A percentile compares a stretch with the other conserved stretches of the same genome.
phyloP scores from a whole-genome alignment of 2,888 invertebrate species.

The Dromius quadrimaculatus region DNA sequence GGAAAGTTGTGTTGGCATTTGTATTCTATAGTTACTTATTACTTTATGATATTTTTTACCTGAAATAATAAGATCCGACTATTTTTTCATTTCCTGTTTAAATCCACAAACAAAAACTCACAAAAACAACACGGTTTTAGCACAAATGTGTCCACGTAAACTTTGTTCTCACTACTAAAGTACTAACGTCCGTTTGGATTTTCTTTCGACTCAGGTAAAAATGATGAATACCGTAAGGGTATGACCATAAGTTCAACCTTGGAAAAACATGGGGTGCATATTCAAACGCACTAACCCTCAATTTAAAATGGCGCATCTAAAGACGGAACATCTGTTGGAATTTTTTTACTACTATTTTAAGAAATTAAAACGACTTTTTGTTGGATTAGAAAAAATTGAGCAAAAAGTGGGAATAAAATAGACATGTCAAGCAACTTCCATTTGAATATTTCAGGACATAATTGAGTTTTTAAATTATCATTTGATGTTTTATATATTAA shows the following conservation, averaged over 20 bases:
- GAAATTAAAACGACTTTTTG: too few species aligned
- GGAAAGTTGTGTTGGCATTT: too few species aligned
- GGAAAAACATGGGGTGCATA: constrained; percentile 1
- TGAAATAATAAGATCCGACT: too few species aligned
- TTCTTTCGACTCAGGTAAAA: background rate
- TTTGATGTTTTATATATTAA: too few species aligned
- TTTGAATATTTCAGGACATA: too few species aligned
- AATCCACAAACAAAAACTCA: background rate
- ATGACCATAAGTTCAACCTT: background rate
- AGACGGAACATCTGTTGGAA: background rate
- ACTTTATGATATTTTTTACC: too few species aligned
- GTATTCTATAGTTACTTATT: too few species aligned
- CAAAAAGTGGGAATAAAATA: too few species aligned
- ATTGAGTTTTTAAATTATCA: too few species aligned
- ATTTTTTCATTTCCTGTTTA: background rate
- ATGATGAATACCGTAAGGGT: background rate
- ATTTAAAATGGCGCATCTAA: too few species aligned
- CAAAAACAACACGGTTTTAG: background rate
- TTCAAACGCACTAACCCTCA: constrained; percentile 1
- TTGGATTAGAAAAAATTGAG: too few species aligned
- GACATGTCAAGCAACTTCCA: too few species aligned
- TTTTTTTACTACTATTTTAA: background rate
- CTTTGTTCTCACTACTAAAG: background rate
- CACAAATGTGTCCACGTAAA: background rate
- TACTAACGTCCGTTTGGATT: background rate